Conservation (phyloP, 1,140 invertebrate species). For the Trichogramma pretiosum region DNA sequence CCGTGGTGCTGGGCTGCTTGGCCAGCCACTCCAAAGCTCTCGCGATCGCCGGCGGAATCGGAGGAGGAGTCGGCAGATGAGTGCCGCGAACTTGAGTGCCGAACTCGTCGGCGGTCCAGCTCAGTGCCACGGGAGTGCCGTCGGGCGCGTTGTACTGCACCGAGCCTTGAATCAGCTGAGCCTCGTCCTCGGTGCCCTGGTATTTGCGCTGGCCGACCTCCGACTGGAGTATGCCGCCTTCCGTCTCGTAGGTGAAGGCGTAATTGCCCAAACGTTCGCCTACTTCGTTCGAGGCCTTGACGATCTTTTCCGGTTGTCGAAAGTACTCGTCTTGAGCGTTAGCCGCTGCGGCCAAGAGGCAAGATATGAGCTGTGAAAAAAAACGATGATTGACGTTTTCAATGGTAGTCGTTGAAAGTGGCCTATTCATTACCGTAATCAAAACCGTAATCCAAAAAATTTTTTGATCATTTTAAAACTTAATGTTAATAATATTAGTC, state of each 20-base stretch:
- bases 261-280: slow-evolving; percentile 39
- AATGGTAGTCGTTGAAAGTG: no score
- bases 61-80: slow-evolving; percentile 64
- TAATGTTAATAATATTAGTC: no score
- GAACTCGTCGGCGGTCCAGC: slow-evolving; percentile 47
- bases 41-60: slow-evolving; percentile 68
- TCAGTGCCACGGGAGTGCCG: slow-evolving; percentile 42
- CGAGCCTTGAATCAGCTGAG: slow-evolving; percentile 46
- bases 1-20: slow-evolving; percentile 40
- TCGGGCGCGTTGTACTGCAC: slow-evolving; percentile 51
- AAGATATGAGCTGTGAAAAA: slow-evolving; percentile 22
- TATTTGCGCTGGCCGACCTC: slow-evolving; percentile 44
- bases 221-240: slow-evolving; percentile 44
- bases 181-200: slow-evolving; percentile 39
- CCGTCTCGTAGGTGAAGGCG: slow-evolving; percentile 42
- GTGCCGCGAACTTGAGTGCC: slow-evolving; percentile 49
- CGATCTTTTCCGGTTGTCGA: slow-evolving; percentile 37
- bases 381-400: no score
- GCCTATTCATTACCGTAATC: no score
- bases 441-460: no score
- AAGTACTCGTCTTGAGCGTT: slow-evolving; percentile 29
- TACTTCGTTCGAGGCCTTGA: slow-evolving; percentile 31
- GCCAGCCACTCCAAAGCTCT: slow-evolving; percentile 60
- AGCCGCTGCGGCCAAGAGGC: slow-evolving; percentile 14
- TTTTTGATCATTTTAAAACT: no score